Conservation (phyloP, 1,140 invertebrate species). For the Schlechtendalia chinensis region DNA sequence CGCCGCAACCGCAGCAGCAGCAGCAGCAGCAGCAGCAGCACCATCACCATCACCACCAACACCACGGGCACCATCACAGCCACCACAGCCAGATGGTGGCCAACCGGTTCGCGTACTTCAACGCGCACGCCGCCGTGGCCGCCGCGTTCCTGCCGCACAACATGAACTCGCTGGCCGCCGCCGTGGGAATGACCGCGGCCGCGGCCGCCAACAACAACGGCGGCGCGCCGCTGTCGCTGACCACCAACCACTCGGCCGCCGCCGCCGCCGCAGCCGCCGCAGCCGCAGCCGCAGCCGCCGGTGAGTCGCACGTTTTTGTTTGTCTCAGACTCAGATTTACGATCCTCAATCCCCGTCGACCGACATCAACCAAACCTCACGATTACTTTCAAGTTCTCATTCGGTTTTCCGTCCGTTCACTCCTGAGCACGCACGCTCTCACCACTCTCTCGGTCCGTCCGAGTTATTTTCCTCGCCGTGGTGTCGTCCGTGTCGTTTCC, state of each 20-base stretch:
- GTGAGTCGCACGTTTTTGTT: slow-evolving; percentile 40
- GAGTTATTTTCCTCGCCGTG: no score
- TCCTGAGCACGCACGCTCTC: no score
- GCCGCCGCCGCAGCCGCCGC: slow-evolving; percentile 47
- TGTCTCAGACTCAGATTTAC: no score
- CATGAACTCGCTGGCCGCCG: slow-evolving; percentile 51
- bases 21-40: slow-evolving; percentile 52
- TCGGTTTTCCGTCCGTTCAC: no score
- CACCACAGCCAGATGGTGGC: slow-evolving; percentile 65
- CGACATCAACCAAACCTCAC: no score
- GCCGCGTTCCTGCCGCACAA: slow-evolving; percentile 77
- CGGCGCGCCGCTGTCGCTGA: slow-evolving; percentile 42
- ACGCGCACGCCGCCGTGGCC: slow-evolving; percentile 82
- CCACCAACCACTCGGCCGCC: slow-evolving; percentile 41
- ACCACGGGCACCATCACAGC: slow-evolving; percentile 55
- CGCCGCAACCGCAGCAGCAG: slow-evolving; percentile 62
- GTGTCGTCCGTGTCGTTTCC: no score
- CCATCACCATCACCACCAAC: slow-evolving; percentile 59
- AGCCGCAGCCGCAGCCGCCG: slow-evolving; percentile 43
- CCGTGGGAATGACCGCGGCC: slow-evolving; percentile 45
- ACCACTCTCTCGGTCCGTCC: no score
- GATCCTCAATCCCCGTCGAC: no score
- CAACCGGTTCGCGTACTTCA: slow-evolving; percentile 79
- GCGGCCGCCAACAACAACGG: slow-evolving; percentile 50
- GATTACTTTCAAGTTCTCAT: no score